Evolutionary conservation across 1,140 invertebrate species (phyloP), one percentile per base, ranked within the genome.

Genomic region (Phortica variegata): DNA sequence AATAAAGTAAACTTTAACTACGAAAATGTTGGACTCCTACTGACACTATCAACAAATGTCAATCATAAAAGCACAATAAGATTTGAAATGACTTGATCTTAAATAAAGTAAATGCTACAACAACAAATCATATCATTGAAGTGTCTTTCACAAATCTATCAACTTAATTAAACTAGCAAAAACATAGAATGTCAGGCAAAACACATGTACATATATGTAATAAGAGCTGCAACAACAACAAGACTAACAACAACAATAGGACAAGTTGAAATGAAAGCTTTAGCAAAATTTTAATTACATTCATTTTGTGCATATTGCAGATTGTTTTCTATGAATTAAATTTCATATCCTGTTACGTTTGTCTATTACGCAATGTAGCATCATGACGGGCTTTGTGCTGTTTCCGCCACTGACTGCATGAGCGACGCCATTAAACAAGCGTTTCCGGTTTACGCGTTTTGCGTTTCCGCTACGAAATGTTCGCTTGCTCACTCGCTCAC

Each of bases 401-500:
- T 33, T 15, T 41, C 38, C 41, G 46, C n/a, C 32, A 37, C 34
- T 34, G 46, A 43, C 55, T 62, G 60, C 63, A 63, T 68, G 63
- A 65, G 52, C 60, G 44, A 61, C 60, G 65, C 63, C 65, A 68
- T 68, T 68, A 68, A 68, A 68, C 65, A 68, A 60, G 60, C 59
- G 63, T 68, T 68, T 68, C 63, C 63, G 63, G 63, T 68, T 68
- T 68, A 68, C 63, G 63, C 63, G 63, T 63, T 68, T 68, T 68
- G 63, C 58, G 65, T 68, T 68, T 68, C 63, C 63, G 63, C 63
- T 68, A 65, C 60, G 23, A 58, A 63, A 33, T 43, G 34, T 34
- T 12, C 38, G 8, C 36, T 32, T 39, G 13, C 60, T 52, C 33
- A 50, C 63, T n/a, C n/a, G n/a, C n/a, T n/a, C n/a, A n/a, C n/a